Base-by-base conservation (phyloP, 2,113 vertebrate genomes). In the Sinocyclocheilus rhinocerous region DNA sequence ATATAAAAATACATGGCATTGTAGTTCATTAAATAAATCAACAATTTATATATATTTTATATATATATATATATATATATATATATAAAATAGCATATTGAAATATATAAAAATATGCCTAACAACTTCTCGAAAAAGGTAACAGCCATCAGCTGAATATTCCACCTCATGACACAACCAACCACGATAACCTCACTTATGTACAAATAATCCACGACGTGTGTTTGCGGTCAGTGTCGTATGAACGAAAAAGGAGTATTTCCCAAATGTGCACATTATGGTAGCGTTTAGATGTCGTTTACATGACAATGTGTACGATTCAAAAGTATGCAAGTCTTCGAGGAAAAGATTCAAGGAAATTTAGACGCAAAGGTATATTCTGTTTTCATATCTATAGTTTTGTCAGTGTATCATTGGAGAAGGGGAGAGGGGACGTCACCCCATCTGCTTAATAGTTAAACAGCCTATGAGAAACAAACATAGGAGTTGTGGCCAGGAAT, bases 31-130 rank as follows among this genome's bases (percentile, higher is more conserved):
- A n/a, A n/a, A n/a, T n/a, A n/a, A n/a, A n/a, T n/a, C n/a, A n/a
- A n/a, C n/a, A n/a, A n/a, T n/a, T n/a, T n/a, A n/a, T n/a, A n/a
- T n/a, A n/a, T n/a, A n/a, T n/a, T n/a, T n/a, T 26, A 94, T 95
- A 94, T 95, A 94, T 93, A 95, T 95, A 93, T 95, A 95, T 93
- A 94, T 95, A 95, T 95, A 94, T 95, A 80, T 95, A 86, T 83
- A 81, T 88, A 87, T 95, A 93, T 93, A 95, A 95, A 95, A 94
- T 94, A 94, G 94, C 90, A 94, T 95, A 95, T 94, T 93, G 93
- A 94, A 90, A 93, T 94, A 93, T 95, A 95, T 93, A 95, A 95
- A 95, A 95, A 95, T 95, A 95, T 94, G 93, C 92, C 92, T 92
- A 91, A 92, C 91, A 91, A 93, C 92, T 93, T 94, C 93, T 93